These are phyloP conservation scores for Euplexia lucipara DNA, from an alignment of 2,888 invertebrate species.

Conservation along the genomic window DNA sequence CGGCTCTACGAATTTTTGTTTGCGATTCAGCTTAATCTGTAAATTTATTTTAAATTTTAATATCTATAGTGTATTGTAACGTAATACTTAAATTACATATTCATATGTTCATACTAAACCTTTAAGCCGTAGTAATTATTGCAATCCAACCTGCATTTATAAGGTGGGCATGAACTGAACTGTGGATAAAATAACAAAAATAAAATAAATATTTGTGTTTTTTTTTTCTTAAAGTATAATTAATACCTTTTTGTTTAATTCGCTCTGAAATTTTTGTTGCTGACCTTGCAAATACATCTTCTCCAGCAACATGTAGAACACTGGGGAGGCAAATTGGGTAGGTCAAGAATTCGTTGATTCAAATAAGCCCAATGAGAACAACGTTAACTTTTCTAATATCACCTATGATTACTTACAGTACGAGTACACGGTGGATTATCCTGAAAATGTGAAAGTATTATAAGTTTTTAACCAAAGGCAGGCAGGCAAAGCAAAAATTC, in stretches of 20 bases:
- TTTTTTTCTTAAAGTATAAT: not conserved
- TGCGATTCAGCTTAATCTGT: constrained; percentile 77
- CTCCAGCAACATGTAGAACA: constrained; percentile 64
- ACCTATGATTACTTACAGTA: constrained; percentile 51
- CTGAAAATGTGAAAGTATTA: constrained; percentile 52
- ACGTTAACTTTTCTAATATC: not conserved
- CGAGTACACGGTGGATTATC: constrained; percentile 47
- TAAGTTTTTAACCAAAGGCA: not conserved
- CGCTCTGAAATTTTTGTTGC: constrained; percentile 12
- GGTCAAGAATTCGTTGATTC: not conserved
- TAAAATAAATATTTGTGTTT: not conserved
- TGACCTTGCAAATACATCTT: constrained; percentile 72
- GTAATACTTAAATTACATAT: not conserved
- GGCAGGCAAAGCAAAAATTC: not conserved
- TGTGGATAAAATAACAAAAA: constrained; percentile 51
- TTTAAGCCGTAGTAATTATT: constrained; percentile 74
- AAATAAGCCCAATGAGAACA: not conserved
- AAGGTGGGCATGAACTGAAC: constrained; percentile 60
- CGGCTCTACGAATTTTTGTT: constrained; percentile 74
- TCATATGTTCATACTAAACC: constrained; percentile 68
- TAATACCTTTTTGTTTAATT: not conserved
- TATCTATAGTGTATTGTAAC: not conserved
- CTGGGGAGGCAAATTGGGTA: constrained; percentile 57
- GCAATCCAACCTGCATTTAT: constrained; percentile 73
- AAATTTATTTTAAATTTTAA: constrained; percentile 50